These are phyloP conservation scores for Hemibagrus guttatus DNA, from an alignment of 2,797 vertebrate genomes.

Conservation along the genomic window DNA sequence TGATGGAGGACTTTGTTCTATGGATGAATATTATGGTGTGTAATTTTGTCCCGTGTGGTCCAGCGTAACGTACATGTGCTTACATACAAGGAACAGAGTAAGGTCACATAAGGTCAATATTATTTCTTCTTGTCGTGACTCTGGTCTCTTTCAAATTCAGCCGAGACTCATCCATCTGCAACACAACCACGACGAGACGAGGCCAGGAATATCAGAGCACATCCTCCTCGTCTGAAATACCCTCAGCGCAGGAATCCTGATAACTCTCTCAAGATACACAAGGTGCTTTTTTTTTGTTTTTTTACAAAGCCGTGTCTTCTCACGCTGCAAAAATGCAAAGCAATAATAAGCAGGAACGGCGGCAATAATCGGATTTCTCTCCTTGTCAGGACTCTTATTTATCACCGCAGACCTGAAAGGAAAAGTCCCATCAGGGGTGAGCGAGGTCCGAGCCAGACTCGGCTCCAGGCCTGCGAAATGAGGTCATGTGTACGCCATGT, in stretches of 20 bases:
- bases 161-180: conserved; percentile 63
- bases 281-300: conserved; percentile 51
- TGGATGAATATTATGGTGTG: background rate
- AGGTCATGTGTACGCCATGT: conserved; percentile 63
- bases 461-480: conserved; percentile 65
- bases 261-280: conserved; percentile 60
- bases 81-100: background rate
- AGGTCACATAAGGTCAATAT: conserved; percentile 16
- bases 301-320: conserved; percentile 53
- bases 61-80: background rate
- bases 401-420: conserved; percentile 47
- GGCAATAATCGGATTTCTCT: conserved; percentile 63
- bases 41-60: background rate
- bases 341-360: conserved; percentile 60
- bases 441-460: conserved; percentile 39
- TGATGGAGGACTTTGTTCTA: background rate
- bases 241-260: conserved; percentile 58
- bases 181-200: conserved; percentile 51
- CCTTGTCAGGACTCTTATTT: conserved; percentile 57
- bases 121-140: conserved; percentile 6
- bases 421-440: conserved; percentile 41
- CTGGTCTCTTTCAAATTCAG: conserved; percentile 41
- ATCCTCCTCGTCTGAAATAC: conserved; percentile 50
- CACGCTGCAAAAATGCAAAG: conserved; percentile 63
- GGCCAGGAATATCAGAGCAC: conserved; percentile 54